Base-by-base conservation (phyloP, 2,113 vertebrate genomes). In the Poicephalus gulielmi region DNA sequence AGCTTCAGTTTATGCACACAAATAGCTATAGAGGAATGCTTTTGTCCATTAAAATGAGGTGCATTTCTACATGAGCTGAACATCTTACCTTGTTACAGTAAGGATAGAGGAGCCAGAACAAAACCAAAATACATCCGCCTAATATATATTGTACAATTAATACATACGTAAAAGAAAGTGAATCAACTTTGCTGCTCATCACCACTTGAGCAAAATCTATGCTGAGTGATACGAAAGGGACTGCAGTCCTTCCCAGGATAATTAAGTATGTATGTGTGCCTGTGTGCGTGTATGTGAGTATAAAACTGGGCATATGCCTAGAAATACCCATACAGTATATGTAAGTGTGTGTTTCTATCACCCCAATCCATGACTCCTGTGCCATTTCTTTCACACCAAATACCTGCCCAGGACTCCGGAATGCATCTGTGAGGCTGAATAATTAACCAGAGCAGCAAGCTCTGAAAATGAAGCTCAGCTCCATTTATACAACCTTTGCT, bases 181-280 rank as follows among this genome's bases (percentile, higher is more conserved):
- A 71, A 63, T 19, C 27, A 17, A 2, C 17, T 53, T 47, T 28
- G 13, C 35, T 52, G 74, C 60, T 66, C 28, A 24, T 24, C 25
- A 39, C 35, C 10, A 4, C 55, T 27, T 75, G 37, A 69, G 15
- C 30, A 52, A 47, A 75, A 70, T 9, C 67, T 25, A 0, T 8
- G n/a, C 71, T 7, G 28, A 30, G 43, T 23, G 39, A 11, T 1
- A 3, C 0, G 0, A 43, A 46, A 28, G 41, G 57, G n/a, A 12
- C n/a, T 44, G 37, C 75, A 79, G 67, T 14, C 41, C 67, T 10
- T 11, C 52, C 10, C 22, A 10, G 37, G 66, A 9, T 23, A 55
- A 37, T 9, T 9, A 33, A 16, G 31, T 2, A 3, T 9, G 4
- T 9, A 5, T 0, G 0, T 15, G 17, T 7, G 5, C 22, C 33